Evolutionary conservation across 2,888 invertebrate species (phyloP).

Genomic region (Miltochrista miniata): DNA sequence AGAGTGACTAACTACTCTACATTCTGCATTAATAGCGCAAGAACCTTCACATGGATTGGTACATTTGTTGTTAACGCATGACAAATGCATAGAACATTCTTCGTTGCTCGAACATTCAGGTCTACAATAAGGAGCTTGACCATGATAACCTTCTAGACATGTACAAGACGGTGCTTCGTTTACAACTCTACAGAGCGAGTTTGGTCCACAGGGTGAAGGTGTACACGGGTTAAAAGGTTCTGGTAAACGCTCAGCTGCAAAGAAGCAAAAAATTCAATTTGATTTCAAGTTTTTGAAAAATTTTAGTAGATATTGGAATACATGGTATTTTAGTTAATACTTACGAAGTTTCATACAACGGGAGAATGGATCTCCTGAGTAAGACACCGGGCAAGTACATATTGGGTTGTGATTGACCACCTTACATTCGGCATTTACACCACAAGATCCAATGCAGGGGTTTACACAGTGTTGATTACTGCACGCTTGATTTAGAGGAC

Average conservation of each 20-base stretch:
- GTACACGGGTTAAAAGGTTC: constrained; percentile 86
- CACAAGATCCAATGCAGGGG: constrained; percentile 90
- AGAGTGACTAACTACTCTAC: constrained; percentile 90
- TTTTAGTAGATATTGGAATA: not conserved
- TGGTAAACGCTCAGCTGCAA: constrained; percentile 78
- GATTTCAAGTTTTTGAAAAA: not conserved
- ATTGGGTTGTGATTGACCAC: constrained; percentile 91
- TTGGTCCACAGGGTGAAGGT: constrained; percentile 92
- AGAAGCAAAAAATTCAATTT: constrained; percentile 10
- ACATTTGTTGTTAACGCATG: constrained; percentile 91
- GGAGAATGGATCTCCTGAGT: constrained; percentile 87
- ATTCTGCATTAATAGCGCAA: constrained; percentile 89
- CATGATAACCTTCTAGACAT: constrained; percentile 87
- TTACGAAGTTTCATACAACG: constrained; percentile 83
- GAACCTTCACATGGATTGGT: constrained; percentile 89
- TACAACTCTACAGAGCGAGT: constrained; percentile 87
- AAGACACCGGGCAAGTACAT: constrained; percentile 86
- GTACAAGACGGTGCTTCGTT: constrained; percentile 90
- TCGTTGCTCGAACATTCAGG: constrained; percentile 91
- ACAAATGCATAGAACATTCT: constrained; percentile 87
- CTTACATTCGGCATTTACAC: constrained; percentile 88
- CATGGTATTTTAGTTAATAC: constrained; percentile 37
- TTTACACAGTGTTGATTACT: constrained; percentile 87
- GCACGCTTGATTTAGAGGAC: constrained; percentile 88
- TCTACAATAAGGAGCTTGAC: constrained; percentile 89